Conservation (phyloP, 2,888 invertebrate genomes). For the Agrotis ipsilon region DNA sequence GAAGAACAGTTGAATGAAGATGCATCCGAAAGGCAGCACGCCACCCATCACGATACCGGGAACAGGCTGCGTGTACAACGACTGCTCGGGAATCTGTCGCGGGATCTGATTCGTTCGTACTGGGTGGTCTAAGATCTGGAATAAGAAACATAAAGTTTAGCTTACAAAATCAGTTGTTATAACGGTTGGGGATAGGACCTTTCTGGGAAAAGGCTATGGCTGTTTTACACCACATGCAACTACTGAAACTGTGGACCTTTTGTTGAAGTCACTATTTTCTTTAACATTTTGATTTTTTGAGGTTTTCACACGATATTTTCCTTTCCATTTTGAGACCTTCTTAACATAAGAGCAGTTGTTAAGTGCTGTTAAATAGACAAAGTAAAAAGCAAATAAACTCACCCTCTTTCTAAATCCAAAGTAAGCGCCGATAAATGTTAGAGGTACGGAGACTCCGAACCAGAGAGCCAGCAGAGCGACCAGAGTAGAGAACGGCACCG, state of each 20-base stretch:
- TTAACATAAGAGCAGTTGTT: no score
- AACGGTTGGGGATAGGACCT: not conserved
- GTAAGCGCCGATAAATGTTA: constrained; percentile 99
- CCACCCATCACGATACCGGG: constrained; percentile 99
- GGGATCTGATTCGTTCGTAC: constrained; percentile 99
- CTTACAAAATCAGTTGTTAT: not conserved
- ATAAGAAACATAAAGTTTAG: not conserved
- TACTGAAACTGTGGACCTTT: no score
- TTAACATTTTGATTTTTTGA: no score
- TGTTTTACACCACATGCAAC: no score
- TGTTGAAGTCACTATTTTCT: no score
- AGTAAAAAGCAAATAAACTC: constrained; percentile 70
- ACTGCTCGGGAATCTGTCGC: constrained; percentile 99
- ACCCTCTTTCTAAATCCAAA: constrained; percentile 99
- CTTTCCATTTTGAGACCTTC: no score
- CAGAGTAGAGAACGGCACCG: constrained; percentile 99
- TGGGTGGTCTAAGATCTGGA: constrained; percentile 97
- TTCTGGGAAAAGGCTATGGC: no score
- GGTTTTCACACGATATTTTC: no score
- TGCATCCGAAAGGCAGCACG: constrained; percentile 99
- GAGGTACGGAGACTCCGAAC: constrained; percentile 99
- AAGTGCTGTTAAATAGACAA: no score
- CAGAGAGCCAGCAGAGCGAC: constrained; percentile 98
- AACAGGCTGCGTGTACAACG: constrained; percentile 98
- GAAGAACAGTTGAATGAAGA: constrained; percentile 99